phyloP scores from a whole-genome alignment of 2,797 vertebrate genomes.

The Microtus agrestis region DNA sequence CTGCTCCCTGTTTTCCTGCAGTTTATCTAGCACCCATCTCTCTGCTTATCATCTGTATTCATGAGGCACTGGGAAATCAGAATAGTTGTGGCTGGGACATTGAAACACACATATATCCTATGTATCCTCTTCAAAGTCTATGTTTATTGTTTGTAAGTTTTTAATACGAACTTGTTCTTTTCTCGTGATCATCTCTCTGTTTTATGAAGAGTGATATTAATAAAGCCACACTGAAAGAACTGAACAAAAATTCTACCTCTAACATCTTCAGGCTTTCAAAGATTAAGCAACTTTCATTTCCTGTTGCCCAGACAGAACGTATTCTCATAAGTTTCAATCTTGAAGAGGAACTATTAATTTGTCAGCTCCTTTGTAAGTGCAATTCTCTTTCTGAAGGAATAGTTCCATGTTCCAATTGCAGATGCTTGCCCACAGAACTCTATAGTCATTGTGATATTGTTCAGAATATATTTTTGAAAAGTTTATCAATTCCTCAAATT shows the following conservation, averaged over 20 bases:
- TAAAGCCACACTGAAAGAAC: constrained; percentile 69
- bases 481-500: neutral
- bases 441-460: neutral
- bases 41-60: neutral
- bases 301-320: constrained; percentile 67
- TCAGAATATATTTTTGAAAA: neutral
- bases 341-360: constrained; percentile 60
- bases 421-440: neutral
- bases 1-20: neutral
- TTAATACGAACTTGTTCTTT: neutral
- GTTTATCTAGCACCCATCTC: neutral
- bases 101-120: constrained; percentile 60
- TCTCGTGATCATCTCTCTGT: constrained; percentile 43
- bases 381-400: neutral
- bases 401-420: neutral
- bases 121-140: constrained; percentile 9
- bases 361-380: constrained; percentile 37
- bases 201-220: constrained; percentile 65
- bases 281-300: constrained; percentile 67
- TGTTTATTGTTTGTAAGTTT: constrained; percentile 10
- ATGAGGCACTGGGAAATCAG: neutral
- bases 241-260: constrained; percentile 74
- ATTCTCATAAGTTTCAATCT: constrained; percentile 53
- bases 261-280: constrained; percentile 59
- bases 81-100: neutral